Base-by-base conservation (phyloP, 2,888 invertebrate species). In the Parascotia fuliginaria region DNA sequence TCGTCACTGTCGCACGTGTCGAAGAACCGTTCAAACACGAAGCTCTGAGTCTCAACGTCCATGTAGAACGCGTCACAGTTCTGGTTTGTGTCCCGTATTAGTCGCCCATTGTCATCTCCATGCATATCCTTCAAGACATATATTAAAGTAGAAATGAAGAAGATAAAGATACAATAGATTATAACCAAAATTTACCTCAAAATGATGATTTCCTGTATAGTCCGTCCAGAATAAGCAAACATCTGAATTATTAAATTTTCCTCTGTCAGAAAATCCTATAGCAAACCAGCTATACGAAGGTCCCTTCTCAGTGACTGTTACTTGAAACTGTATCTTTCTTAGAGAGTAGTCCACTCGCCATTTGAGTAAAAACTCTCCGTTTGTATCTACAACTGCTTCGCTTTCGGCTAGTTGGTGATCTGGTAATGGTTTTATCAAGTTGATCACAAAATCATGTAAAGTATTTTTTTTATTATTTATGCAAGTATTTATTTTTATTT, bases 1-100 rank as follows among this genome's bases (percentile, higher is more conserved):
- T 97, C 96, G 66, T 96, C 95, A 79, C 96, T 95, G 42, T 97
- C 97, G 73, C 98, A 98, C 1, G 97, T 97, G 76, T 97, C 97
- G 71, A 98, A 97, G 75, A 94, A 94, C 43, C 97, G 93, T 24
- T 94, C 93, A 75, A 96, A 98, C 0, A 95, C 94, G 75, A 97
- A 94, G 59, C 95, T 95, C 43, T 95, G 94, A 7, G 94, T 90
- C 41, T 95, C 93, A 31, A 93, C 89, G 39, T 92, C 86, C 16
- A 89, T 75, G 46, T 77, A 89, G 66, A 96, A 95, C 12, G 92
- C 82, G 3, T 93, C 81, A 73, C 97, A 97, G 77, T 97, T 95
- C 80, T 98, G 96, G 42, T 95, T 94, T 9, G 83, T 71, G 71
- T 97, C 97, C 31, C 94, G 83, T 37, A 92, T 85, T 34, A 97